Evolutionary conservation across 2,888 invertebrate genomes (phyloP).

Genomic region (Phaedon cochleariae): DNA sequence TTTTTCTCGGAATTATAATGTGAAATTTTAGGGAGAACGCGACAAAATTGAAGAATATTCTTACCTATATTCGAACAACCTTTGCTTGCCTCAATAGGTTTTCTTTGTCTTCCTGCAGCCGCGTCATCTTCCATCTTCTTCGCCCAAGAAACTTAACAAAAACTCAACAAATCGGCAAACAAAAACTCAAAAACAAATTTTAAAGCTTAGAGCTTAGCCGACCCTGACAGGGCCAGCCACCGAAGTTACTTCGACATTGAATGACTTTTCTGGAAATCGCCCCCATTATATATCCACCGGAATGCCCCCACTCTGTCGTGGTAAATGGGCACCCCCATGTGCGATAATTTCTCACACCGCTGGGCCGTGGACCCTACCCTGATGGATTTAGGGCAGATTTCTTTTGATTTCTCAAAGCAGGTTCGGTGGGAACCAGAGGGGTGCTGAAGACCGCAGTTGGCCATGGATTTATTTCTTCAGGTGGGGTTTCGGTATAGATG

Average conservation of each 20-base stretch:
- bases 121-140: neutral
- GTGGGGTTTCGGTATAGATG: neutral
- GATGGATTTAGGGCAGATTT: constrained; percentile 11
- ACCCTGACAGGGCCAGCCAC: constrained; percentile 3
- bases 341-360: constrained; percentile 10
- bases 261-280: constrained; percentile 9
- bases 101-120: no score
- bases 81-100: no score
- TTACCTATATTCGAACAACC: no score
- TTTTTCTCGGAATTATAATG: no score
- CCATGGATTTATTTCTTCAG: constrained; percentile 6
- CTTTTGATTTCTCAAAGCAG: constrained; percentile 11
- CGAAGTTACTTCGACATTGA: constrained; percentile 1
- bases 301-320: constrained; percentile 4
- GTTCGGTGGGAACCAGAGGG: constrained; percentile 16
- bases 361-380: neutral
- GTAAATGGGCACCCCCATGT: constrained; percentile 13
- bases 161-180: constrained; percentile 28
- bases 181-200: constrained; percentile 26
- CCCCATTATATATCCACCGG: neutral
- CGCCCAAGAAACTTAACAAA: constrained; percentile 34
- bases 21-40: no score
- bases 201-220: constrained; percentile 20
- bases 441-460: constrained; percentile 1
- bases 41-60: no score